Base-by-base conservation (phyloP, 2,113 vertebrate genomes). In the Struthio camelus region DNA sequence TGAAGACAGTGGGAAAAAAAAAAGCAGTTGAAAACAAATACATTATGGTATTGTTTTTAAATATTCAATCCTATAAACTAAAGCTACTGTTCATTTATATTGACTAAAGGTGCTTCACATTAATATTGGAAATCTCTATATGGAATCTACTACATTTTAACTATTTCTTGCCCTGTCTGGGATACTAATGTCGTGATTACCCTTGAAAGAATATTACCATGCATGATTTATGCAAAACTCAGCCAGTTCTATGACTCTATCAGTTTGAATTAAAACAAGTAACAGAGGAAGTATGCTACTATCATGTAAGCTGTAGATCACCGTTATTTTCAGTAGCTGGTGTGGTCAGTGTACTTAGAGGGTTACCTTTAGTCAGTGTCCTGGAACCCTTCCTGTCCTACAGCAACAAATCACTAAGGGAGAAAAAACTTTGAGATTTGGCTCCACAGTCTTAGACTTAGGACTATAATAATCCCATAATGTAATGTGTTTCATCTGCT, bases 101-200 rank as follows among this genome's bases (percentile, higher is more conserved):
- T n/a, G 67, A 93, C 93, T 83, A 85, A 96, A 96, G 91, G 91
- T 94, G 6, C 50, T 91, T 94, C 40, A 5, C 87, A 97, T 97
- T 93, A 97, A 94, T 97, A 95, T 95, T 96, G 67, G 94, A 97
- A 97, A 91, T 27, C 20, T 96, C 71, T 92, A 36, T 79, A 87
- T 9, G 32, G 42, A 94, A 87, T 91, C 78, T 91, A 94, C 91
- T 94, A 90, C 28, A 95, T 97, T 98, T 98, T 97, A 97, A 97
- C 97, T 97, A 96, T 97, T 98, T 96, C 83, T 94, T 97, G 88
- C 89, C 90, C 89, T 97, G 81, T 66, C 89, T 96, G 87, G 75
- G 95, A 87, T 98, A 97, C 97, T 97, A 96, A 97, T 96, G 76
- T 91, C 96, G 93, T 87, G 87, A 96, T 96, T 98, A 96, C 67